phyloP scores from a whole-genome alignment of 2,888 invertebrate species.

The Calliopum simillimum region DNA sequence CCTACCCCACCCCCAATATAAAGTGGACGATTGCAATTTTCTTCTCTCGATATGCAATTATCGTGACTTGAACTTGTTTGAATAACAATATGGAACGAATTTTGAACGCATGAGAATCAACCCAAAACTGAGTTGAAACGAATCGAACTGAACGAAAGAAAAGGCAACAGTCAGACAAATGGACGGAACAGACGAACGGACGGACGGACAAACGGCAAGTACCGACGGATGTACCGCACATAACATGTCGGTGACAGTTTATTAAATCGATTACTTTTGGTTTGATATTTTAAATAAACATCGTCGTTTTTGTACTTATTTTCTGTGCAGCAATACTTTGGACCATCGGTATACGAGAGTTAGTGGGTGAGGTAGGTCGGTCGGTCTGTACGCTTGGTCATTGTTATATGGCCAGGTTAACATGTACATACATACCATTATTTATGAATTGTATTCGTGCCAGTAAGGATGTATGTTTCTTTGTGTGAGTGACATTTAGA shows the following conservation, averaged over 20 bases:
- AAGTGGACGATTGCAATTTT: constrained; percentile 32
- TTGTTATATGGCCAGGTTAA: constrained; percentile 19
- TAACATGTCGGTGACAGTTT: constrained; percentile 64
- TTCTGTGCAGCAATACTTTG: no score
- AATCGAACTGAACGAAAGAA: constrained; percentile 20
- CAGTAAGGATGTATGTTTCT: not conserved
- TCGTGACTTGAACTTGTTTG: constrained; percentile 62
- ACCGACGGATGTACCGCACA: constrained; percentile 15
- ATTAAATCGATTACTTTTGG: constrained; percentile 65
- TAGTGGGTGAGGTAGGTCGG: not conserved
- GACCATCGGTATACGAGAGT: no score
- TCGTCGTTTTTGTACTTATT: constrained; percentile 15
- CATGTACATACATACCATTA: constrained; percentile 9
- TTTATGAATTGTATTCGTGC: not conserved
- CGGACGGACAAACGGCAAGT: constrained; percentile 24
- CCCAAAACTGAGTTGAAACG: constrained; percentile 13
- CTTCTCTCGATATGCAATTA: constrained; percentile 58
- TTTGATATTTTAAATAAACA: constrained; percentile 52
- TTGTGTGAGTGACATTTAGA: not conserved
- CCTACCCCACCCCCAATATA: not conserved
- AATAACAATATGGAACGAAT: constrained; percentile 44
- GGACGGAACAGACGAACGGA: constrained; percentile 11
- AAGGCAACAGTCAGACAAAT: constrained; percentile 8
- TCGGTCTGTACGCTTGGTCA: not conserved
- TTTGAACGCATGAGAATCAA: not conserved